Base-by-base conservation (phyloP, 2,888 invertebrate genomes). In the Acleris emargana region DNA sequence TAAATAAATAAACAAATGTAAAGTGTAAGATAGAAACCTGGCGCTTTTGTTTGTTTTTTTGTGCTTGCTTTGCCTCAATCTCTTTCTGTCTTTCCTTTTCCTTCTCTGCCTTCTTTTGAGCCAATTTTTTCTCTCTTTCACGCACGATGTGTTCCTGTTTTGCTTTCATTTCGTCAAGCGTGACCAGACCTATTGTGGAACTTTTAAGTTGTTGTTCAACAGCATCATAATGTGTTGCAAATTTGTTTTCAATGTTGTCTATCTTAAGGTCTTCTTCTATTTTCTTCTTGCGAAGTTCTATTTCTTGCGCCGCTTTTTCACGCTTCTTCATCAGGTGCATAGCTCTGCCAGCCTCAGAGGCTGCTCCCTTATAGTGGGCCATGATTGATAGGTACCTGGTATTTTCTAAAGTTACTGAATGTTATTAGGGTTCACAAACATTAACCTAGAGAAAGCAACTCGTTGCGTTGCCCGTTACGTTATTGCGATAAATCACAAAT, bases 181-280 rank as follows among this genome's bases (percentile, higher is more conserved):
- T 99, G 6, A 99, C 99, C 79, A 99, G 92, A 83, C 99, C 99
- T 81, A 99, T 98, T 0, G 99, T 99, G 16, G 98, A 98, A 59
- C 97, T 97, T 93, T 99, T 99, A 16, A 99, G 94, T 79, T 99
- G 98, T 80, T 99, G 98, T 87, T 99, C 99, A 53, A 99, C 97
- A 0, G 99, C 99, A 96, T 99, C 99, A 84, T 99, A 99, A 91
- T 99, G 99, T 18, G 99, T 97, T 1, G 99, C 99, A 92, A 99
- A 99, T 90, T 99, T 99, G 82, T 97, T 98, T 83, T 98, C 98
- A 77, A 99, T 99, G 77, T 98, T 98, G 66, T 98, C 97, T 73
- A 99, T 95, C 83, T 97, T 97, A 54, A 99, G 88, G 73, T 99
- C 99, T 84, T 99, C 99, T 85, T 99, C 99, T 76, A 99, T 99